A percentile compares a stretch with the other conserved stretches of the same genome.
These are phyloP conservation scores for Brachypodius melanocephalos DNA, from an alignment of 2,113 vertebrate genomes.

Conservation along the genomic window DNA sequence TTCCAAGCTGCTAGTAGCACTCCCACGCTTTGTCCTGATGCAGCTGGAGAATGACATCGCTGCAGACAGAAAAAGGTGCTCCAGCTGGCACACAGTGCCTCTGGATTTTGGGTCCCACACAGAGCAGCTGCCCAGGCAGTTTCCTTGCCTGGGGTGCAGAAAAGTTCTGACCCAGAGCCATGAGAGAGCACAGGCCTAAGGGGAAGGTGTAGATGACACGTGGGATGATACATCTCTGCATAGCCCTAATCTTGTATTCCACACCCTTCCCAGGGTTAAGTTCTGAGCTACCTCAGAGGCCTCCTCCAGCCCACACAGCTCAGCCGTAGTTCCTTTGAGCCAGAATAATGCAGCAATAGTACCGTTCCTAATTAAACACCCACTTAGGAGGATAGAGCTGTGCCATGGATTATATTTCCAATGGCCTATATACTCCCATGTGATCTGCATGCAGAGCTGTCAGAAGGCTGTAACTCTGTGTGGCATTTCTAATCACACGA, in stretches of 20 bases:
- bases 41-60: accelerated
- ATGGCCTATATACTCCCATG: not conserved
- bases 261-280: not conserved
- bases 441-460: not conserved
- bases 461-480: not conserved
- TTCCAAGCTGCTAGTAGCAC: not conserved
- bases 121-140: not conserved
- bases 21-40: accelerated
- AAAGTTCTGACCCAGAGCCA: accelerated
- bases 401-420: not conserved
- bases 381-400: not conserved
- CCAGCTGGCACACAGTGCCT: accelerated
- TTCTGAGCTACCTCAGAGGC: not conserved
- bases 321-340: not conserved
- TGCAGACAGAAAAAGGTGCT: not conserved
- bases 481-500: conserved; percentile 7
- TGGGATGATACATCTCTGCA: accelerated
- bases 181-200: accelerated
- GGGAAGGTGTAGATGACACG: accelerated
- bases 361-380: not conserved
- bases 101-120: not conserved
- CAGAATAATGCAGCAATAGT: not conserved
- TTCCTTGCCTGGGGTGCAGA: not conserved
- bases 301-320: not conserved
- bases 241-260: not conserved